These are phyloP conservation scores for Lepus americanus DNA, from an alignment of 2,113 vertebrate species.

Conservation along the genomic window DNA sequence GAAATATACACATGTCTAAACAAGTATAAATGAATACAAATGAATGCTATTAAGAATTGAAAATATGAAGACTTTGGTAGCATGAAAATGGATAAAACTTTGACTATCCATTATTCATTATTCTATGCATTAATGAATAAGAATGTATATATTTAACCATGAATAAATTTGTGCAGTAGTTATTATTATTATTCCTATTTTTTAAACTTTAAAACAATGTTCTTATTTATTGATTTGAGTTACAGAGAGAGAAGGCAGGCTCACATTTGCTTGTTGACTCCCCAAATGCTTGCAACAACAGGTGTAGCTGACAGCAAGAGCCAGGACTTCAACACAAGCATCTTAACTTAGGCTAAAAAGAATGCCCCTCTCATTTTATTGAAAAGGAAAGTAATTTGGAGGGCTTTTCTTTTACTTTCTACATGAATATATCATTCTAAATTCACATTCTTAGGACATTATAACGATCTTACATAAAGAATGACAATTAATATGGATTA, in stretches of 20 bases:
- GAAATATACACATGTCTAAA: not conserved
- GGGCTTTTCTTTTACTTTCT: not conserved
- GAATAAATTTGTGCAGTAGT: not conserved
- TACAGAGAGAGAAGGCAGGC: too few species aligned
- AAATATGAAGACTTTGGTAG: not conserved
- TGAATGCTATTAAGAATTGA: not conserved
- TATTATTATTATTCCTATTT: not conserved
- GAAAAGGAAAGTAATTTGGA: not conserved
- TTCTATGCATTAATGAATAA: too few species aligned
- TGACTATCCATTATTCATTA: too few species aligned
- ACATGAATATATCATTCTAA: not conserved
- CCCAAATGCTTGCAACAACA: too few species aligned
- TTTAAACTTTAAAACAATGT: not conserved
- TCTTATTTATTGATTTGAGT: too few species aligned
- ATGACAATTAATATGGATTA: not conserved
- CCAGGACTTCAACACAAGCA: too few species aligned
- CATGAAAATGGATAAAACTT: not conserved
- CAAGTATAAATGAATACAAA: constrained; percentile 16
- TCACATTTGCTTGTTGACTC: too few species aligned
- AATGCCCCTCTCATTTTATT: not conserved
- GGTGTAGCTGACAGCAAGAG: too few species aligned
- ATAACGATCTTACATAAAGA: not conserved
- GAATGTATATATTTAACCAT: not conserved
- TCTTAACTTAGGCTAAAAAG: too few species aligned
- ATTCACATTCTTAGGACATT: not conserved